phyloP scores from a whole-genome alignment of 2,113 vertebrate genomes.

The Sebastes schlegelii region DNA sequence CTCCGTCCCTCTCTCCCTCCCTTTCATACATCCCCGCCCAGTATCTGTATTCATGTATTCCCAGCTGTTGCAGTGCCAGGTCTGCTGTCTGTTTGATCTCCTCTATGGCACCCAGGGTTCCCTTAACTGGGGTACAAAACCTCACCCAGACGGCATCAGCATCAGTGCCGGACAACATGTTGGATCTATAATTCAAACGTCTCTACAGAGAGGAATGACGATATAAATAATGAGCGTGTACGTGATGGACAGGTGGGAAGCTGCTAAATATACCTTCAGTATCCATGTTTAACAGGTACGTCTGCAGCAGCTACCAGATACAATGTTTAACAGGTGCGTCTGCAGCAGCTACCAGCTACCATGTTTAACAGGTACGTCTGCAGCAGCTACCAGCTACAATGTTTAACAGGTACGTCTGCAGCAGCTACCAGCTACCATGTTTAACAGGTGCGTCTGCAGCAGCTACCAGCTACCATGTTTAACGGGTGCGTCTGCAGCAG shows the following conservation, averaged over 20 bases:
- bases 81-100: slow-evolving; percentile 50
- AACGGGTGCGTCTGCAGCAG: background rate
- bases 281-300: background rate
- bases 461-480: too few species aligned
- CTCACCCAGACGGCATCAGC: background rate
- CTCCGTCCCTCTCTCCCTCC: background rate
- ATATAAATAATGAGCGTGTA: background rate
- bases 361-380: too few species aligned
- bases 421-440: too few species aligned
- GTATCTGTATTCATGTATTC: slow-evolving; percentile 56
- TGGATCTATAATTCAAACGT: slow-evolving; percentile 56
- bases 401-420: too few species aligned
- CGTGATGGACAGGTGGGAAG: background rate
- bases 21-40: background rate
- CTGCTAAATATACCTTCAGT: background rate
- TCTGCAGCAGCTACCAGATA: too few species aligned
- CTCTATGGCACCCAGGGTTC: slow-evolving; percentile 28
- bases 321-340: too few species aligned
- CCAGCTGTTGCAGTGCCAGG: background rate
- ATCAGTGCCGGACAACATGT: slow-evolving; percentile 33
- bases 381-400: too few species aligned
- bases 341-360: too few species aligned
- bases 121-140: slow-evolving; percentile 34
- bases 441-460: background rate
- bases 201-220: slow-evolving; percentile 35